Conservation (phyloP, 2,888 invertebrate genomes). For the Pachliopta kotzebuea region DNA sequence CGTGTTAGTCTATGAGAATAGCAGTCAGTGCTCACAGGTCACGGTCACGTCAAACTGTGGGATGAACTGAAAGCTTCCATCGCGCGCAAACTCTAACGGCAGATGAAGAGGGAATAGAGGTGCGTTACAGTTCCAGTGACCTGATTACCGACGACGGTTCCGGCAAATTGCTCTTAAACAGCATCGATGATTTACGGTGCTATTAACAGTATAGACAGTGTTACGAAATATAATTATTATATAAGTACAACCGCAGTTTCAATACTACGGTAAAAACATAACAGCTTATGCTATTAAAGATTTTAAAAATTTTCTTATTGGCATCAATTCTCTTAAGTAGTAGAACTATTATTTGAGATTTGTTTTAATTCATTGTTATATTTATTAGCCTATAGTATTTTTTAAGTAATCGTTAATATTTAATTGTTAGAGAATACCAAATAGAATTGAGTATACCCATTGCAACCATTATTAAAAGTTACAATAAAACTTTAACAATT, state of each 20-base stretch:
- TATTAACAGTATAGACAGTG: slow-evolving; percentile 21
- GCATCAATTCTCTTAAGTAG: too few species aligned
- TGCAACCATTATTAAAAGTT: too few species aligned
- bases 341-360: too few species aligned
- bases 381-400: neutral
- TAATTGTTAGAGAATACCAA: too few species aligned
- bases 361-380: too few species aligned
- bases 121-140: slow-evolving; percentile 26
- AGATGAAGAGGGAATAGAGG: slow-evolving; percentile 17
- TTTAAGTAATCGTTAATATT: neutral
- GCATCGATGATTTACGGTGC: slow-evolving; percentile 27
- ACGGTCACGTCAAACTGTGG: neutral
- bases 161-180: slow-evolving; percentile 29
- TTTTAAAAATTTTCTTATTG: too few species aligned
- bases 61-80: neutral
- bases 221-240: slow-evolving; percentile 1
- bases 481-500: too few species aligned
- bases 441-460: too few species aligned
- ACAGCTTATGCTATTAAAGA: too few species aligned
- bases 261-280: neutral
- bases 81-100: slow-evolving; percentile 10
- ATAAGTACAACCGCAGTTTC: neutral
- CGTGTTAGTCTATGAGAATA: neutral
- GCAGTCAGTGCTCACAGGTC: neutral
- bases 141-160: slow-evolving; percentile 28